These are phyloP conservation scores for Melanotaenia nigrans DNA, from an alignment of 2,797 vertebrate species.

Conservation along the genomic window DNA sequence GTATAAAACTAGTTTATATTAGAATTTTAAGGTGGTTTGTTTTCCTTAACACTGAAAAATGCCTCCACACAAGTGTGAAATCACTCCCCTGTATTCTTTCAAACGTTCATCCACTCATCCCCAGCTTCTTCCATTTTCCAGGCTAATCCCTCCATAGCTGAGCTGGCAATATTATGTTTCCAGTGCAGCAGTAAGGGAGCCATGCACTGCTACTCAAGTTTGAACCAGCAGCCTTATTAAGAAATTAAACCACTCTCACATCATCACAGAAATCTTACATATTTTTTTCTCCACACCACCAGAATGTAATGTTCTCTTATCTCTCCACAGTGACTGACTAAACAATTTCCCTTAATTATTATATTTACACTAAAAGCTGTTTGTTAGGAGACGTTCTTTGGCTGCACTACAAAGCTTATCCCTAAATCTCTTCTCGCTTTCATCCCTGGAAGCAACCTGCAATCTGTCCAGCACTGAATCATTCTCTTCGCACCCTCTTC, in stretches of 20 bases:
- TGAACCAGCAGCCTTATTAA: constrained; percentile 42
- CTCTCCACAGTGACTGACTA: neutral
- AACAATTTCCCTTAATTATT: constrained; percentile 20
- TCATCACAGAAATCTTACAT: constrained; percentile 37
- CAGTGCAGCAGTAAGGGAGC: constrained; percentile 39
- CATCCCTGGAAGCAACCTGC: constrained; percentile 13
- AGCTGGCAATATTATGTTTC: constrained; percentile 46
- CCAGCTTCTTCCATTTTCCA: constrained; percentile 17
- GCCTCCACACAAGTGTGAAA: constrained; percentile 12
- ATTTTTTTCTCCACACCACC: constrained; percentile 27
- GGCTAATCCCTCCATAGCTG: constrained; percentile 51
- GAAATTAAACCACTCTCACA: constrained; percentile 39
- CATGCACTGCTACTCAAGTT: constrained; percentile 44
- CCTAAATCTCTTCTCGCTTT: constrained; percentile 6
- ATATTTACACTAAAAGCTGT: constrained; percentile 9
- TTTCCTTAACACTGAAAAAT: neutral
- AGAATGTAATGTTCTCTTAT: neutral
- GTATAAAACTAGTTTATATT: neutral
- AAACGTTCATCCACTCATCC: constrained; percentile 42
- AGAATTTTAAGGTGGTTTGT: neutral
- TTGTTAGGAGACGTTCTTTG: neutral
- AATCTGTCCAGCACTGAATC: constrained; percentile 9
- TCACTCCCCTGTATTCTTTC: constrained; percentile 21
- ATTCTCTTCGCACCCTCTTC: constrained; percentile 17
- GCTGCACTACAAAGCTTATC: constrained; percentile 9